Conservation (phyloP, 2,888 invertebrate species). For the Cheilosia variabilis region DNA sequence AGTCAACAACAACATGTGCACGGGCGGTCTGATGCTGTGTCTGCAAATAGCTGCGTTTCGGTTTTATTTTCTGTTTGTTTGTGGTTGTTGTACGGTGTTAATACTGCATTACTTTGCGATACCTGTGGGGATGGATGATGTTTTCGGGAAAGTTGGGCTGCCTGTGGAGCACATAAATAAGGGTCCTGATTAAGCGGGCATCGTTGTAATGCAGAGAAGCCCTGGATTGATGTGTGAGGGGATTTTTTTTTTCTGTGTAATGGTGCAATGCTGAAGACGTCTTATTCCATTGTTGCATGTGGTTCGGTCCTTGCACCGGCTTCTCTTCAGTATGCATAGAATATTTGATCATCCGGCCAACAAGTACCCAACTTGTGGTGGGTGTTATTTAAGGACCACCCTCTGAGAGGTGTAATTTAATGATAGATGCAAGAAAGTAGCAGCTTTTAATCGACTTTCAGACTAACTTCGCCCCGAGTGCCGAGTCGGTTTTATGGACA, state of each 20-base stretch:
- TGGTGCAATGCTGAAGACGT: background rate
- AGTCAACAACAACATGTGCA: slow-evolving; percentile 54
- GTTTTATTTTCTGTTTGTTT: background rate
- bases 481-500: too few species aligned
- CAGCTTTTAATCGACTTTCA: too few species aligned
- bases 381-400: too few species aligned
- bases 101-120: slow-evolving; percentile 9
- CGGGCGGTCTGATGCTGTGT: background rate
- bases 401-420: too few species aligned
- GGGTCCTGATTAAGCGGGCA: background rate
- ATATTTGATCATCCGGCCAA: too few species aligned
- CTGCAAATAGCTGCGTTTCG: slow-evolving; percentile 1
- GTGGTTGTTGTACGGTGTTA: slow-evolving; percentile 11
- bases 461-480: too few species aligned
- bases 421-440: too few species aligned
- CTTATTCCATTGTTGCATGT: too few species aligned
- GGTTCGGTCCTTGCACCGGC: too few species aligned
- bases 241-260: background rate
- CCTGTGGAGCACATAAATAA: background rate
- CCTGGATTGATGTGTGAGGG: background rate
- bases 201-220: background rate
- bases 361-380: too few species aligned
- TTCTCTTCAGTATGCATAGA: too few species aligned
- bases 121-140: slow-evolving; percentile 4
- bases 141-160: background rate